These are phyloP conservation scores for Scylla paramamosain DNA, from an alignment of 1,140 invertebrate genomes.

Conservation along the genomic window DNA sequence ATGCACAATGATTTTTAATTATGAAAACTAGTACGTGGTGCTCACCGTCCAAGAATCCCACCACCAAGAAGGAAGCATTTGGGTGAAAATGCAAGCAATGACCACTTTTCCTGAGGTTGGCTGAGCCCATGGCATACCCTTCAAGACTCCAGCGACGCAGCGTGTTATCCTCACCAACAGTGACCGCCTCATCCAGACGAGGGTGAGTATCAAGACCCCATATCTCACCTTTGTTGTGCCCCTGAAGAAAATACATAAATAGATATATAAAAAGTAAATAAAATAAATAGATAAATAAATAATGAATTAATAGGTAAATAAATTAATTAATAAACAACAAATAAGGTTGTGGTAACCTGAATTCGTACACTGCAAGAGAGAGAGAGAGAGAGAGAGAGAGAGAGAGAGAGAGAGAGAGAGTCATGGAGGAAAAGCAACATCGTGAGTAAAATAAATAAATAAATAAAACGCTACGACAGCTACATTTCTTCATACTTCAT, in stretches of 20 bases:
- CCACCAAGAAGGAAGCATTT: conserved; percentile 48
- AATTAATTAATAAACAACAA: neutral
- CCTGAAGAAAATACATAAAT: conserved; percentile 39
- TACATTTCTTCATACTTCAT: neutral
- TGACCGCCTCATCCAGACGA: conserved; percentile 64
- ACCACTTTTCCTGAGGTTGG: conserved; percentile 70
- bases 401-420: neutral
- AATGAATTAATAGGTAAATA: too few species aligned
- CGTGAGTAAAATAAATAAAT: neutral
- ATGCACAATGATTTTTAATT: neutral
- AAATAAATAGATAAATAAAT: too few species aligned
- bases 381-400: too few species aligned
- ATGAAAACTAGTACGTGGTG: too few species aligned
- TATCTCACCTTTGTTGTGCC: conserved; percentile 76
- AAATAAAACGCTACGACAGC: neutral
- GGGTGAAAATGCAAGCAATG: conserved; percentile 72
- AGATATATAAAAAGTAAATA: neutral
- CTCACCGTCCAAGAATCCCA: conserved; percentile 76
- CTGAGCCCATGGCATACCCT: conserved; percentile 55
- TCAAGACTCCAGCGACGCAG: conserved; percentile 74
- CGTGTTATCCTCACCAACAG: conserved; percentile 75
- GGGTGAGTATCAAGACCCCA: conserved; percentile 77
- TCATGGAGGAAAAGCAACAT: neutral
- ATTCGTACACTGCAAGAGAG: neutral
- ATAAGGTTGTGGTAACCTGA: neutral